Percentiles rank a stretch among this genome's conserved stretches.
Evolutionary conservation across 1,140 invertebrate species (phyloP).

Genomic region (Episyrphus balteatus): DNA sequence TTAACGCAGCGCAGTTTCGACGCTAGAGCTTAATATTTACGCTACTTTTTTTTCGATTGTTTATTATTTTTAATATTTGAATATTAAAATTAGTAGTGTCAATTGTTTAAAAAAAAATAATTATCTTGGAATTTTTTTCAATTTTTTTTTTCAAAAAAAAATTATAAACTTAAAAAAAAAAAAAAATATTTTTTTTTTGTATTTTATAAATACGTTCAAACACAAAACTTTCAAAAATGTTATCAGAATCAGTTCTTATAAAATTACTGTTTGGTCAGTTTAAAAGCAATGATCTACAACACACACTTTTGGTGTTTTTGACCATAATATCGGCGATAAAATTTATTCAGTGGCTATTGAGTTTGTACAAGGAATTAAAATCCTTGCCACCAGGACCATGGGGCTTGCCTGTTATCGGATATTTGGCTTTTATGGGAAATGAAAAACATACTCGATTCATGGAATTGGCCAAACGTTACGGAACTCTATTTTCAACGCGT

Average conservation of each 20-base stretch:
- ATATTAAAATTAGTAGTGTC: not conserved
- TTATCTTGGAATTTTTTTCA: not conserved
- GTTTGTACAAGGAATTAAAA: constrained; percentile 40
- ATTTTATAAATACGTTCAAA: constrained; percentile 1
- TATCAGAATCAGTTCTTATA: constrained; percentile 30
- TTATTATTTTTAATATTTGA: not conserved
- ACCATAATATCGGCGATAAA: constrained; percentile 39
- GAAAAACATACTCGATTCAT: constrained; percentile 67
- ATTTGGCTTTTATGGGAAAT: constrained; percentile 63
- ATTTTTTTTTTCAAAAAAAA: constrained; percentile 1
- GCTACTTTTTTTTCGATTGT: not conserved
- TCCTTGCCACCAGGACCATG: constrained; percentile 72
- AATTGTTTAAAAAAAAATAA: constrained; percentile 1
- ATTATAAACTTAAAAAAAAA: constrained; percentile 1
- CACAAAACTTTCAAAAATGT: constrained; percentile 11
- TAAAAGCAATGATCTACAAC: constrained; percentile 19
- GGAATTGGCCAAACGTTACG: constrained; percentile 63
- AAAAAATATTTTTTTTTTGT: constrained; percentile 2
- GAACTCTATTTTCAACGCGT: constrained; percentile 66
- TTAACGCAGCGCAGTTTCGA: constrained; percentile 19
- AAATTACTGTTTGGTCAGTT: constrained; percentile 28
- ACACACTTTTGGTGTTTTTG: constrained; percentile 43
- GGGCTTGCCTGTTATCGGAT: constrained; percentile 72
- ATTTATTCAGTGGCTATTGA: constrained; percentile 40
- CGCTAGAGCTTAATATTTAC: not conserved